Evolutionary conservation across 2,797 vertebrate species (phyloP).

Genomic region (Melanogrammus aeglefinus): DNA sequence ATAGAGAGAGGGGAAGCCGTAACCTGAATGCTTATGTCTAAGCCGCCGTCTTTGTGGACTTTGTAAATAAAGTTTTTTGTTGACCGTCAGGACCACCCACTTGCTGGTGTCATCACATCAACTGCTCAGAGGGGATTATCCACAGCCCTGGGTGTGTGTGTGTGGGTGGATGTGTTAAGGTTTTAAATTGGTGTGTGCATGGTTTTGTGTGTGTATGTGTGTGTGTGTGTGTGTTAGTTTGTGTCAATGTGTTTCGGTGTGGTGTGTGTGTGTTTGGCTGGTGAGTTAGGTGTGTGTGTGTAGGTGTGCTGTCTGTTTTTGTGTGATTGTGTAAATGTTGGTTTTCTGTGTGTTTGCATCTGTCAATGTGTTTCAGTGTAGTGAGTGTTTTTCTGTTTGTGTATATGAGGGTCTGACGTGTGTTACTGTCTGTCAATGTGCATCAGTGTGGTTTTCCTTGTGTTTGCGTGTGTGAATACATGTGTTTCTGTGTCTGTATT

Average conservation of each 20-base stretch:
- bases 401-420: not conserved
- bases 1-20: not conserved
- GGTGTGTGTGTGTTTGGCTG: constrained; percentile 1
- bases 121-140: constrained; percentile 40
- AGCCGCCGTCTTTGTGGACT: constrained; percentile 13
- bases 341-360: not conserved
- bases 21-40: not conserved
- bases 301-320: not conserved
- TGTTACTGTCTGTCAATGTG: no score
- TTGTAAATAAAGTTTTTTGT: constrained; percentile 6
- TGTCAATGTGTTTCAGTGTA: not conserved
- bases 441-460: not conserved
- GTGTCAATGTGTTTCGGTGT: not conserved
- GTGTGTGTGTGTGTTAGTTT: not conserved
- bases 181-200: not conserved
- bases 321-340: not conserved
- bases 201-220: not conserved
- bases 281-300: not conserved
- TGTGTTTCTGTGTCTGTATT: not conserved
- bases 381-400: not conserved
- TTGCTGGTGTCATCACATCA: constrained; percentile 39
- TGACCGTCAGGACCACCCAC: constrained; percentile 49
- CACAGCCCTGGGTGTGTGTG: constrained; percentile 22
- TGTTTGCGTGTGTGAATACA: not conserved
- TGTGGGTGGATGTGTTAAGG: constrained; percentile 5